Percentiles rank a stretch among this genome's conserved stretches.
Conservation (phyloP, 1,140 invertebrate species). For the Dreissena polymorpha region DNA sequence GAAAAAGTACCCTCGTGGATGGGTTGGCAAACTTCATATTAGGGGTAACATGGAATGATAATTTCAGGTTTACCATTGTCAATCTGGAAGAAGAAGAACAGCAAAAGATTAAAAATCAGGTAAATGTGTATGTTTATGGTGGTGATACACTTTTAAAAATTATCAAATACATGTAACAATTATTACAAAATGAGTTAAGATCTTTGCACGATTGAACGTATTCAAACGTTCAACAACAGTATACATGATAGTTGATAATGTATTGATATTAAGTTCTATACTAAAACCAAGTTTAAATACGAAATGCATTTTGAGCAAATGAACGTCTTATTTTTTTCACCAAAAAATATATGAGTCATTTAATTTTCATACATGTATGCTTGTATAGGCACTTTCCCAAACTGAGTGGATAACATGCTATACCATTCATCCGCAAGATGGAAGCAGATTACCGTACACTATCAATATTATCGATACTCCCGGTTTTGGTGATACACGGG, state of each 20-base stretch:
- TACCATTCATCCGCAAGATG: conserved; percentile 14
- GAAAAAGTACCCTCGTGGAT: conserved; percentile 53
- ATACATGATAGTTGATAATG: background rate
- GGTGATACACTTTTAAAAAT: background rate
- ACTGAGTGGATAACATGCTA: conserved; percentile 54
- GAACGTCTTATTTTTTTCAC: background rate
- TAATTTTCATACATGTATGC: background rate
- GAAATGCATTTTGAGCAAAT: background rate
- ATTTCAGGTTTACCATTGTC: conserved; percentile 49
- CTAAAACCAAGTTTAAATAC: background rate
- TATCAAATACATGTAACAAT: background rate
- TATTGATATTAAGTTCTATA: too few species aligned
- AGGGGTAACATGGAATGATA: conserved; percentile 50
- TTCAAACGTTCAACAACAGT: background rate
- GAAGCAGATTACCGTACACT: conserved; percentile 12
- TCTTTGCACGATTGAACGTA: background rate
- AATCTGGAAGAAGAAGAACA: conserved; percentile 50
- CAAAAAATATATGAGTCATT: background rate
- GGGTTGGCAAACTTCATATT: conserved; percentile 52
- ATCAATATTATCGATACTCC: conserved; percentile 43
- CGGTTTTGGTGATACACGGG: conserved; percentile 53
- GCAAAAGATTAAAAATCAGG: conserved; percentile 13
- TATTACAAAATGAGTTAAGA: background rate
- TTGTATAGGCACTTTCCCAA: conserved; percentile 35
- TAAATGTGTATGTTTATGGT: background rate